Conservation (phyloP, 2,113 vertebrate species). For the Pseudopodoces humilis region DNA sequence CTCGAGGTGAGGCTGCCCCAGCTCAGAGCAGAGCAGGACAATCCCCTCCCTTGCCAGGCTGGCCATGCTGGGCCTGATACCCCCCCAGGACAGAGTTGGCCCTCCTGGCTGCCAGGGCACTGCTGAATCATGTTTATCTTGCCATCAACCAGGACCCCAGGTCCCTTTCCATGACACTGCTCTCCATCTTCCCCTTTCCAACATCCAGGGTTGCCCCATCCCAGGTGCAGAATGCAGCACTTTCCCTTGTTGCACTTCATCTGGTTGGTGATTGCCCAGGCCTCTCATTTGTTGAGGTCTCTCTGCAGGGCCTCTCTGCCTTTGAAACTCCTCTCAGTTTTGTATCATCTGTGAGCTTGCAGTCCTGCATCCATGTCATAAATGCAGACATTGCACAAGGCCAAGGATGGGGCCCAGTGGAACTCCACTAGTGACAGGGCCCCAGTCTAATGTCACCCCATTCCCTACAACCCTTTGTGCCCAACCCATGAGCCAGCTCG, state of each 20-base stretch:
- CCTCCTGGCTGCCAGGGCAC: not conserved
- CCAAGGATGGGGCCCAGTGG: not conserved
- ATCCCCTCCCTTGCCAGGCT: not conserved
- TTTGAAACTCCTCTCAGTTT: not conserved
- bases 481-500: fast-evolving
- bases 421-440: not conserved
- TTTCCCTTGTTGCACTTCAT: too few relatives aligned
- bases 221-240: not conserved
- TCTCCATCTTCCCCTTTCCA: not conserved
- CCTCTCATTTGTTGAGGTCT: not conserved
- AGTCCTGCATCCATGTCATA: not conserved
- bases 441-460: not conserved
- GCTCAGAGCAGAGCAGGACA: not conserved
- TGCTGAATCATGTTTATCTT: fast-evolving
- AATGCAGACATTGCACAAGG: not conserved
- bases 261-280: not conserved
- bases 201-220: not conserved
- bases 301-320: not conserved
- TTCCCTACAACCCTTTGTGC: not conserved
- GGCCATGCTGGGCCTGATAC: not conserved
- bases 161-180: not conserved
- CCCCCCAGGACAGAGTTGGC: fast-evolving
- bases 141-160: fast-evolving
- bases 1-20: fast-evolving
- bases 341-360: not conserved